Evolutionary conservation across 2,113 vertebrate species (phyloP).

Genomic region (Fulmarus glacialis): DNA sequence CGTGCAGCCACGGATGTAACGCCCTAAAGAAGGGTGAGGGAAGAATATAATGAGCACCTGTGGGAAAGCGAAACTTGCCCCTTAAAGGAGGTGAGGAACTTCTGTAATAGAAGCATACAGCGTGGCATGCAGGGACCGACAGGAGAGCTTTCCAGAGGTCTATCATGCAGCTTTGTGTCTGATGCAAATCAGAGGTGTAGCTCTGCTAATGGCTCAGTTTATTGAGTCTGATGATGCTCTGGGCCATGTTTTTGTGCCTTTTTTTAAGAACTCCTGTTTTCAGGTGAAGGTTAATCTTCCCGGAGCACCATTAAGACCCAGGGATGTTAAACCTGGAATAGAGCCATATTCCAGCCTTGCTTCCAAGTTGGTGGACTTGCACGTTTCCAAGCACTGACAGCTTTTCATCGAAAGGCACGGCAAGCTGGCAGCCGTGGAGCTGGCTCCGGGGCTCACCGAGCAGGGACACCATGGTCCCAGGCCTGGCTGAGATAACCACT

Average conservation of each 20-base stretch:
- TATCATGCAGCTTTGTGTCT: neutral
- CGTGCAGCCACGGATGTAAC: fast-evolving
- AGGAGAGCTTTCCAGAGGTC: neutral
- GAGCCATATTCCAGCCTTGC: neutral
- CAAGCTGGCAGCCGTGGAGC: neutral
- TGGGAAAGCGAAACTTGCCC: neutral
- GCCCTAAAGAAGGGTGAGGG: neutral
- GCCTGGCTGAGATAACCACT: neutral
- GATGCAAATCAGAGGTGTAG: neutral
- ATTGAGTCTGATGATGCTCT: neutral
- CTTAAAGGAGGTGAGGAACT: neutral
- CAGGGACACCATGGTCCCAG: neutral
- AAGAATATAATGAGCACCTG: neutral
- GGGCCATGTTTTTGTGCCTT: neutral
- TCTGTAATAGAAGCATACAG: neutral
- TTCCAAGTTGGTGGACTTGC: neutral
- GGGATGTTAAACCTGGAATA: neutral
- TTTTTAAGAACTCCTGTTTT: neutral
- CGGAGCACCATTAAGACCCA: neutral
- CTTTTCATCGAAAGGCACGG: neutral
- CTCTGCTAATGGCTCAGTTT: neutral
- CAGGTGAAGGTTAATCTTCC: neutral
- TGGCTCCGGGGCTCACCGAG: fast-evolving
- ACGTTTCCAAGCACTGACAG: neutral
- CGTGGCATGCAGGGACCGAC: neutral